These are phyloP conservation scores for Diaprepes abbreviatus DNA, from an alignment of 2,888 invertebrate species.

Conservation along the genomic window DNA sequence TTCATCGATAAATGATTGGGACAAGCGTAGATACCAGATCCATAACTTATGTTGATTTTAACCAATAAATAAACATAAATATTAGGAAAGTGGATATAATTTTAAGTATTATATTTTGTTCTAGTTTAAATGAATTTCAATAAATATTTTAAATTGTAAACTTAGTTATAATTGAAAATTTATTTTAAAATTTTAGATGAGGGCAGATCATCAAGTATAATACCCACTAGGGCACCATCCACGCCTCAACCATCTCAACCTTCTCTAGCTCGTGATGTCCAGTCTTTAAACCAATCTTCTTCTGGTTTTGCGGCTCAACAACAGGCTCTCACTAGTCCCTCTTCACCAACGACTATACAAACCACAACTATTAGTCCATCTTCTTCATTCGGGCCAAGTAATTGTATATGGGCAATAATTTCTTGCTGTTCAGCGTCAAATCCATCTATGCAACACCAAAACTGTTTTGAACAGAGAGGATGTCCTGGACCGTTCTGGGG, in stretches of 20 bases:
- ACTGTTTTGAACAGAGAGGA: constrained; percentile 80
- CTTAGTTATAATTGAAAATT: too few species aligned
- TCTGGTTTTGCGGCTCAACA: neutral
- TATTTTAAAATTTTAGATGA: constrained; percentile 25
- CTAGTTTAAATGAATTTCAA: too few species aligned
- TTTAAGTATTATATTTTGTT: too few species aligned
- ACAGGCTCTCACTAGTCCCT: neutral
- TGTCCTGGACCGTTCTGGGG: constrained; percentile 84
- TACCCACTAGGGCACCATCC: constrained; percentile 36
- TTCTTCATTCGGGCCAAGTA: constrained; percentile 52
- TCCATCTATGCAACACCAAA: constrained; percentile 68
- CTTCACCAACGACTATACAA: neutral
- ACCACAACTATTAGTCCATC: constrained; percentile 3
- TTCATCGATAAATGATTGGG: too few species aligned
- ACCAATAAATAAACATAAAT: too few species aligned
- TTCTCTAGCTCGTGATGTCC: constrained; percentile 55
- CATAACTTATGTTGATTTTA: too few species aligned
- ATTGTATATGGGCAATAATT: constrained; percentile 82
- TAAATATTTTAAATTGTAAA: too few species aligned
- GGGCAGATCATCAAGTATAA: neutral
- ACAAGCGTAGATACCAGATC: too few species aligned
- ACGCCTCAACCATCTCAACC: constrained; percentile 37
- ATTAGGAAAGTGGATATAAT: too few species aligned
- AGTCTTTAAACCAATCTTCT: neutral
- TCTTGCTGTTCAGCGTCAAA: constrained; percentile 76